Percentiles rank a stretch among this genome's conserved stretches.
These are phyloP conservation scores for Pterobdella sp. DNA, from an alignment of 2,888 invertebrate species.

Conservation along the genomic window DNA sequence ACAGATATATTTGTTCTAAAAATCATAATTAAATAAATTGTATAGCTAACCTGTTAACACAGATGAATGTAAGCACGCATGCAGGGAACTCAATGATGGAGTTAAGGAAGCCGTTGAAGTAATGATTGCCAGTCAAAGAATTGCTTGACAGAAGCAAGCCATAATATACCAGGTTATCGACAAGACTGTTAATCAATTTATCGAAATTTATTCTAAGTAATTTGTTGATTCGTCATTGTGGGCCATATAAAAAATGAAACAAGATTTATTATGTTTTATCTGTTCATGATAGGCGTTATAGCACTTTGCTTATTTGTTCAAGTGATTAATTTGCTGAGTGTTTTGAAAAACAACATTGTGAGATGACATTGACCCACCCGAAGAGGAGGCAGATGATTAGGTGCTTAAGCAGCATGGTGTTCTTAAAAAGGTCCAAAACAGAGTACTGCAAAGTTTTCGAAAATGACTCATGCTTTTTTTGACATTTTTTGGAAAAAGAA, in stretches of 20 bases:
- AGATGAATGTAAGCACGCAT: slow-evolving; percentile 34
- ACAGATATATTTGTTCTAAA: no score
- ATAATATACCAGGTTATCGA: slow-evolving; percentile 37
- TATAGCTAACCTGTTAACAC: slow-evolving; percentile 33
- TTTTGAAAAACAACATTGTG: background rate
- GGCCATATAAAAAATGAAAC: slow-evolving; percentile 10
- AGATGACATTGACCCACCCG: background rate
- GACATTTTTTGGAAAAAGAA: no score
- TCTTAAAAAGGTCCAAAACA: slow-evolving; percentile 7
- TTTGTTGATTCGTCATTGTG: no score
- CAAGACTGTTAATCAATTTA: slow-evolving; percentile 34
- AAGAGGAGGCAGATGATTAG: background rate
- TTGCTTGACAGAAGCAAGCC: slow-evolving; percentile 38
- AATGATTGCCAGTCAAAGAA: slow-evolving; percentile 36
- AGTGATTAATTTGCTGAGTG: background rate
- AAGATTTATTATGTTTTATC: background rate
- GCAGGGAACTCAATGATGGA: slow-evolving; percentile 38
- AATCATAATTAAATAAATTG: background rate
- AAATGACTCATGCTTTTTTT: no score
- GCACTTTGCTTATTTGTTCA: background rate
- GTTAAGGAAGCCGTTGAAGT: slow-evolving; percentile 38
- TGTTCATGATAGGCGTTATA: no score
- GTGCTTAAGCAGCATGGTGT: background rate
- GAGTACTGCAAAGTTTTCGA: slow-evolving; percentile 11
- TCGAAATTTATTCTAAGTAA: no score